A percentile compares a stretch with the other conserved stretches of the same genome.
Evolutionary conservation across 2,113 vertebrate genomes (phyloP).

Genomic region (Python bivittatus): DNA sequence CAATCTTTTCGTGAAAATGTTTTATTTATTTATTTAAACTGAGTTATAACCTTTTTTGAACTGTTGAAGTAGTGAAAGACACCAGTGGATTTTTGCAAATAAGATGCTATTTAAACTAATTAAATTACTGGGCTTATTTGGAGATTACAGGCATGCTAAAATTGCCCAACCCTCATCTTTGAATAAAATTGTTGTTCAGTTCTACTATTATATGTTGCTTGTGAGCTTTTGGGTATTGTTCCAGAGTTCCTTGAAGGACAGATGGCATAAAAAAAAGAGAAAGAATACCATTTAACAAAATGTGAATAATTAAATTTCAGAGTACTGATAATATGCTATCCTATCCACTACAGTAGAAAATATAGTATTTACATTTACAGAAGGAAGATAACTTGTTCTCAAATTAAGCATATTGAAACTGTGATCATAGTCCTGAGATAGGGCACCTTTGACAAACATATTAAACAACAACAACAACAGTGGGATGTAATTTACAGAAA

Average conservation of each 20-base stretch:
- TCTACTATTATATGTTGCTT: background rate
- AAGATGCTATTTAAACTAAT: background rate
- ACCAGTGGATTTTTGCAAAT: background rate
- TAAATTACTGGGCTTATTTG: background rate
- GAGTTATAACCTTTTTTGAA: background rate
- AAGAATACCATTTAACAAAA: background rate
- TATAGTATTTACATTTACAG: background rate
- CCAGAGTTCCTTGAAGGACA: too few species aligned
- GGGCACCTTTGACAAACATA: background rate
- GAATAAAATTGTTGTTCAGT: background rate
- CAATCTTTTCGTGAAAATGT: background rate
- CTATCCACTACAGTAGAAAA: background rate
- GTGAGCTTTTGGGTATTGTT: background rate
- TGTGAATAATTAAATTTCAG: background rate
- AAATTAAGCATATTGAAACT: background rate
- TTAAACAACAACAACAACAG: background rate
- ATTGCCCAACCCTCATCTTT: background rate
- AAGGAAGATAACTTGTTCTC: background rate
- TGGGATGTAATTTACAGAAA: too few species aligned
- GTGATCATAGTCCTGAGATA: background rate
- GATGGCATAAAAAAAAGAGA: background rate
- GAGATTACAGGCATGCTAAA: background rate
- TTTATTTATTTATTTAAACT: background rate
- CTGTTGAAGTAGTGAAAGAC: background rate
- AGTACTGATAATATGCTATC: background rate